Conservation (phyloP, 2,888 invertebrate species). For the Balanococcus diminutus region DNA sequence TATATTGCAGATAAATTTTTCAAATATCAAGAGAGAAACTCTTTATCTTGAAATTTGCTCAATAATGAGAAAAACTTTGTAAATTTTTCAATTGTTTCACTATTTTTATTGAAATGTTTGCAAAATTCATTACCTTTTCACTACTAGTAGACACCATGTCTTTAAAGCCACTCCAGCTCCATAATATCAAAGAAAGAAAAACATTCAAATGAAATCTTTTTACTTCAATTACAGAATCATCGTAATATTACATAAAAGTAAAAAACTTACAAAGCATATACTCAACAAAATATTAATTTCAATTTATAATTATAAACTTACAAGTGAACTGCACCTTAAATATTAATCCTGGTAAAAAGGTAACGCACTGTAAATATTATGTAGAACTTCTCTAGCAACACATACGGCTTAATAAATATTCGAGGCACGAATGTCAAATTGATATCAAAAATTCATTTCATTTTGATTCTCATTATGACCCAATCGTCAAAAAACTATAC, state of each 20-base stretch:
- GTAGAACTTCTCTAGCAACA: constrained; percentile 19
- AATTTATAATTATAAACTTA: constrained; percentile 46
- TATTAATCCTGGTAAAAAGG: constrained; percentile 47
- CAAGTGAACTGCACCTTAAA: constrained; percentile 47
- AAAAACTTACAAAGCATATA: constrained; percentile 53
- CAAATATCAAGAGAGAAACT: no score
- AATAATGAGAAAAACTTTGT: no score
- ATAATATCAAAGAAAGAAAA: background rate
- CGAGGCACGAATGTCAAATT: background rate
- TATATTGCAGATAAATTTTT: no score
- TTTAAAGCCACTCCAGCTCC: no score
- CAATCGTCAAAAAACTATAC: background rate
- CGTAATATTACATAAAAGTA: constrained; percentile 53
- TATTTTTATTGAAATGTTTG: no score
- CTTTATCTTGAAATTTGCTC: no score
- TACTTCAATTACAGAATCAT: constrained; percentile 47
- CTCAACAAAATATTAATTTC: constrained; percentile 51
- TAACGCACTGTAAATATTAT: constrained; percentile 53
- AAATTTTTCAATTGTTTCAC: no score
- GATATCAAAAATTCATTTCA: background rate
- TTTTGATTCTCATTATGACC: background rate
- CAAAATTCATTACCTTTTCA: no score
- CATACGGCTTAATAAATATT: constrained; percentile 33
- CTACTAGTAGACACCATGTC: no score
- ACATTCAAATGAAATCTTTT: constrained; percentile 32